A percentile compares a stretch with the other conserved stretches of the same genome.
These are phyloP conservation scores for Urocynchramus pylzowi DNA, from an alignment of 2,113 vertebrate species.

Conservation along the genomic window DNA sequence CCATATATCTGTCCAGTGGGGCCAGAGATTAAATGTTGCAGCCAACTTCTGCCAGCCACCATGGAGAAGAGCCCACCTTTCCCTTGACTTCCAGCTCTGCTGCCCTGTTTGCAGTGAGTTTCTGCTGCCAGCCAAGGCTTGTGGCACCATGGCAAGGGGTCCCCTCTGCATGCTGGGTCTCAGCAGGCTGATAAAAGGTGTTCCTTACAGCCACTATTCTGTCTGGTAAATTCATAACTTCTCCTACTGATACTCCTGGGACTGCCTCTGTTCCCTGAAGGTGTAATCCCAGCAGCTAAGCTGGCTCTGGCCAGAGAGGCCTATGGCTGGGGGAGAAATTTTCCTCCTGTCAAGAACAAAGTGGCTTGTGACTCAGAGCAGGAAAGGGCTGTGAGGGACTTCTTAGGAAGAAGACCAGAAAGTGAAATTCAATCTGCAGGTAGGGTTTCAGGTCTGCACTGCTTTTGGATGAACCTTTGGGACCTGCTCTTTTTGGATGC, in stretches of 20 bases:
- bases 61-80: neutral
- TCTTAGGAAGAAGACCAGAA: neutral
- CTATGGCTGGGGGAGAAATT: neutral
- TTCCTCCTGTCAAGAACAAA: neutral
- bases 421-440: neutral
- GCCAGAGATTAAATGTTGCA: neutral
- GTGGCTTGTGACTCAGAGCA: neutral
- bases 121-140: neutral
- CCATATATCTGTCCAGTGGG: neutral
- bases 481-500: neutral
- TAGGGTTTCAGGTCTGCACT: neutral
- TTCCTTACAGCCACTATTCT: neutral
- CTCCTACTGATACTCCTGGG: neutral
- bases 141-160: neutral
- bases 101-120: neutral
- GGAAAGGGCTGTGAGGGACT: neutral
- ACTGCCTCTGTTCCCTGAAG: neutral
- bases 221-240: neutral
- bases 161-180: neutral
- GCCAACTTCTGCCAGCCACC: neutral
- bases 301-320: neutral
- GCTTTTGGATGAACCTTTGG: neutral
- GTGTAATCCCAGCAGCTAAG: neutral
- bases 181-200: neutral
- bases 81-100: neutral